phyloP scores from a whole-genome alignment of 1,140 invertebrate species.

The Papilio glaucus region DNA sequence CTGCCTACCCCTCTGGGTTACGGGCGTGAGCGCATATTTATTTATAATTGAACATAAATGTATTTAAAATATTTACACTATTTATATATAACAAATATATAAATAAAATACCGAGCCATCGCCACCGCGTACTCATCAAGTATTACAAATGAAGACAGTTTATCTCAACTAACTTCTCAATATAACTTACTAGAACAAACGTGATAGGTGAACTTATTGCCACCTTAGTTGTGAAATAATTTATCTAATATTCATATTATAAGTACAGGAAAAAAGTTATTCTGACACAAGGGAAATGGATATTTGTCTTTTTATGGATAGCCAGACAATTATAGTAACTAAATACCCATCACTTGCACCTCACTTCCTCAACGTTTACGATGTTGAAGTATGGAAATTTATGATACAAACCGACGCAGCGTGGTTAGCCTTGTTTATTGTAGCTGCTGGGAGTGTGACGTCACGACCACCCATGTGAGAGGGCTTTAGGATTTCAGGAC shows the following conservation, averaged over 20 bases:
- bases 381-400: conserved; percentile 64
- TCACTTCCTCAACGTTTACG: conserved; percentile 50
- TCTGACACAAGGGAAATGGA: not conserved
- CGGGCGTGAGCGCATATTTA: no score
- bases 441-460: conserved; percentile 45
- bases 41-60: no score
- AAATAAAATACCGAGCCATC: no score
- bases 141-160: not conserved
- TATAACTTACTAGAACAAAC: no score
- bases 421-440: conserved; percentile 47
- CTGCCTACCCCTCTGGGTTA: no score
- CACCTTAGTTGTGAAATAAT: not conserved
- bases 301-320: not conserved
- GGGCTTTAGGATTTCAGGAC: no score
- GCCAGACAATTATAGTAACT: not conserved
- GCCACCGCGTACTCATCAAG: no score
- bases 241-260: not conserved
- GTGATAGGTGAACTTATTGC: not conserved
- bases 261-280: not conserved
- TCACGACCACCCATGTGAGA: conserved; percentile 53
- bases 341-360: conserved; percentile 41
- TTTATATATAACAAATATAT: no score
- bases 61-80: no score
- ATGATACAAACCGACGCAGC: conserved; percentile 49
- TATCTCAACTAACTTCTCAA: not conserved